Evolutionary conservation across 2,113 vertebrate species (phyloP), one percentile per base, ranked within the genome.

Genomic region (Orthonyx spaldingii): DNA sequence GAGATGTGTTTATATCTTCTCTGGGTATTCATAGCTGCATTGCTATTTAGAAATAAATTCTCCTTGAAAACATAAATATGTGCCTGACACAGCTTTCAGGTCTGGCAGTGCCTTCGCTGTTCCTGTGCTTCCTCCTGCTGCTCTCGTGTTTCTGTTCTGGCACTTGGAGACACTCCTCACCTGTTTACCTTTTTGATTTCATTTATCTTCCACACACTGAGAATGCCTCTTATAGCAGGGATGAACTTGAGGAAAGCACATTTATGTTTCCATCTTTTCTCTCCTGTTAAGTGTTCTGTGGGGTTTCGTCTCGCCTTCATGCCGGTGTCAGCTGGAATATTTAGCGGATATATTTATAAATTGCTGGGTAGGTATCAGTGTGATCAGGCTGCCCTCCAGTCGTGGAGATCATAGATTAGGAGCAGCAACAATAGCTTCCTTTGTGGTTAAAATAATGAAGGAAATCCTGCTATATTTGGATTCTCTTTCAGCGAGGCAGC

Each of bases 381-480:
- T 49, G 68, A 50, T 64, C 53, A 44, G 28, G 21, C 22, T 75
- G 50, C 32, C 75, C 66, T 35, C 1, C 23, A 35, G n/a, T 37
- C 56, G 44, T 77, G 63, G 55, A 70, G 94, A 61, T 27, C 49
- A 60, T 35, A 66, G 86, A 71, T 95, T 76, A 39, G 35, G 24
- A 19, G 47, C 24, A 82, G 89, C 75, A 90, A 77, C 79, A 61
- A 84, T 23, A 60, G 28, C 64, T 97, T 89, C 92, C 93, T 95
- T 97, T 94, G 92, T 89, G 17, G 42, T 55, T 94, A 86, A 85
- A 75, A 59, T 89, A 92, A 86, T 49, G 89, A 91, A 66, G 84
- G 77, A 97, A 97, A 95, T 94, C 92, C 91, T 97, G 92, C 93
- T 94, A 49, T 80, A 75, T 91, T 88, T 87, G 94, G 88, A 70